A percentile compares a stretch with the other conserved stretches of the same genome.
Conservation (phyloP, 2,888 invertebrate species). For the Xestia sexstrigata region DNA sequence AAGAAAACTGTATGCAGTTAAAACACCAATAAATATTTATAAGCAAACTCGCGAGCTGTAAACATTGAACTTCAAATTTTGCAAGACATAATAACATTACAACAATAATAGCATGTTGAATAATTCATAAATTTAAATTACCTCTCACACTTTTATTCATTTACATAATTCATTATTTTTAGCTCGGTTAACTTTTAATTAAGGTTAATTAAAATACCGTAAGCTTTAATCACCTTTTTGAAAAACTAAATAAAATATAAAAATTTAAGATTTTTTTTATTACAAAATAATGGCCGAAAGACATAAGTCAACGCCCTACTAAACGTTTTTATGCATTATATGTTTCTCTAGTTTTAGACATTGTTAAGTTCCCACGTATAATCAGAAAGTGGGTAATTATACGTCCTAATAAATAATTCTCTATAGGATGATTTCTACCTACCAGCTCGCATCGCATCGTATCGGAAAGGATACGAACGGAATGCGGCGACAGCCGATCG, state of each 20-base stretch:
- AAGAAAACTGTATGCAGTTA: no score
- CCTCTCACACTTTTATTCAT: background rate
- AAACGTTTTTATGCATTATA: background rate
- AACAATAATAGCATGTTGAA: constrained; percentile 1
- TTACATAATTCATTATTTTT: background rate
- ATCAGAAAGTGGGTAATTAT: background rate
- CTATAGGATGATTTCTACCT: no score
- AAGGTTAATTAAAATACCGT: background rate
- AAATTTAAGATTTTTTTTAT: no score
- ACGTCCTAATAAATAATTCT: background rate
- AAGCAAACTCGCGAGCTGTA: no score
- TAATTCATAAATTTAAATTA: constrained; percentile 1
- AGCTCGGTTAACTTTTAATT: background rate
- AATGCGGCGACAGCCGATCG: no score
- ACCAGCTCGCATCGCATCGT: no score
- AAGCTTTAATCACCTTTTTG: background rate
- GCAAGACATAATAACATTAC: background rate
- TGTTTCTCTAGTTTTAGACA: background rate
- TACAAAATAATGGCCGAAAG: background rate
- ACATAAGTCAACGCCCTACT: background rate
- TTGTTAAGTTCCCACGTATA: background rate
- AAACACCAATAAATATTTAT: constrained; percentile 1
- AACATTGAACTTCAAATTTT: constrained; percentile 24
- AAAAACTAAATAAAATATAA: no score
- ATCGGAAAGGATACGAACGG: no score